Percentiles rank a stretch among this genome's conserved stretches.
Conservation (phyloP, 2,888 invertebrate species). For the Andrena marginata region DNA sequence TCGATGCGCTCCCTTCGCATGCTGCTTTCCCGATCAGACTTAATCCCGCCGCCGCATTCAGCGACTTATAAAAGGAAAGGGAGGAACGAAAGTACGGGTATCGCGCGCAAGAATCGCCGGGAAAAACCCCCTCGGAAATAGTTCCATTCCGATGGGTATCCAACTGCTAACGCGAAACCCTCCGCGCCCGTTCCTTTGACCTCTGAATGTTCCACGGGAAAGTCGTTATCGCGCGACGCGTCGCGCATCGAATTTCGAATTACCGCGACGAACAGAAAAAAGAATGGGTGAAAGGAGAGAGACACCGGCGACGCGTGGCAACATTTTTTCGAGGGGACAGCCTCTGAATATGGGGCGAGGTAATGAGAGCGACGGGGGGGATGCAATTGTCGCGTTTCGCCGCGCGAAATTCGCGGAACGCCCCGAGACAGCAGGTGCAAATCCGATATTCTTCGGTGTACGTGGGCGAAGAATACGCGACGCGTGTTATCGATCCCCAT, state of each 20-base stretch:
- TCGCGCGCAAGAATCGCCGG: conserved; percentile 7
- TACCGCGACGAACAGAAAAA: neutral
- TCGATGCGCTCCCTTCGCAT: conserved; percentile 4
- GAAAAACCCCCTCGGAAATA: neutral
- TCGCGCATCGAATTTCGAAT: conserved; percentile 35
- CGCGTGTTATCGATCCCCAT: conserved; percentile 42
- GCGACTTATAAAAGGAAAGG: neutral
- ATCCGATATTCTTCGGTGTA: conserved; percentile 53
- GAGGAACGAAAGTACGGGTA: neutral
- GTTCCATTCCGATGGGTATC: conserved; percentile 14
- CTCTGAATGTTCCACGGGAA: conserved; percentile 9
- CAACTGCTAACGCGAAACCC: neutral
- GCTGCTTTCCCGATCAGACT: conserved; percentile 41
- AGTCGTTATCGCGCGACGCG: conserved; percentile 24
- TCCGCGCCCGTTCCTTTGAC: neutral
- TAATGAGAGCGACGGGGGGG: neutral
- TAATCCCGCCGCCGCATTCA: conserved; percentile 36
- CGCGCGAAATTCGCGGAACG: conserved; percentile 40
- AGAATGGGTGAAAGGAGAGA: neutral
- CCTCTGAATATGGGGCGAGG: conserved; percentile 25
- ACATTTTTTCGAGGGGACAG: conserved; percentile 11
- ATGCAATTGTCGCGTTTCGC: conserved; percentile 9
- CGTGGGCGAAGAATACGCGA: conserved; percentile 37
- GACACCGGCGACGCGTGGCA: too few species aligned
- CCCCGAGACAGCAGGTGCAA: conserved; percentile 40